Base-by-base conservation (phyloP, 1,140 invertebrate species). In the Tetramorium parvispinum region DNA sequence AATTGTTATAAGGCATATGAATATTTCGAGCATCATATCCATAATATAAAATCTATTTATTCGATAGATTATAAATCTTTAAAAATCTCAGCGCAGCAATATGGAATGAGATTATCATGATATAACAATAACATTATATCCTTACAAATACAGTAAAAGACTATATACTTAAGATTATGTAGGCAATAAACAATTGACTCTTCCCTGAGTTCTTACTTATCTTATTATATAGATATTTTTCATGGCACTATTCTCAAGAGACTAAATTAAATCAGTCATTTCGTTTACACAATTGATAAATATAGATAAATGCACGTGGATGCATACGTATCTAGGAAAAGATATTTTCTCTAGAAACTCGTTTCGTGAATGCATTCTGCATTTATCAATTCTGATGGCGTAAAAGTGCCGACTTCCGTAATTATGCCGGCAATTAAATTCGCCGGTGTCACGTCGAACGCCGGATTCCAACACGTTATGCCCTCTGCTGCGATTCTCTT, bases 391-490 rank as follows among this genome's bases (percentile, higher is more conserved):
- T 94, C 89, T 32, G 89, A 57, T 0, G 98, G 97, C 76, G 95
- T 93, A 91, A 97, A 99, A 6, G 99, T 97, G 21, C 99, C 99
- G 91, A 97, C 96, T 95, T 99, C 99, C 16, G 99, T 99, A 18
- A 99, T 98, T 86, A 99, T 99, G 11, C 98, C 98, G 27, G 98
- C 98, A 75, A 99, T 99, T 1, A 99, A 96, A 32, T 96, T 95
- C 5, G 98, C 98, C 24, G 99, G 99, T n/a, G 99, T 99, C 2
- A 99, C 97, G 96, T 99, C 99, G 95, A 99, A 99, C 0, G 99
- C 98, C 61, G 99, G 99, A 96, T 99, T 99, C 99, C 99, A 99
- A 93, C 98, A 99, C 66, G 96, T 96, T 83, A 99, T 98, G 66
- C 98, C 98, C 92, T 97, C 96, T 32, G 99, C 98, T 55, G 98